Evolutionary conservation across 1,140 invertebrate genomes (phyloP), one percentile per base, ranked within the genome.

Genomic region (Gonioctena quinquepunctata): DNA sequence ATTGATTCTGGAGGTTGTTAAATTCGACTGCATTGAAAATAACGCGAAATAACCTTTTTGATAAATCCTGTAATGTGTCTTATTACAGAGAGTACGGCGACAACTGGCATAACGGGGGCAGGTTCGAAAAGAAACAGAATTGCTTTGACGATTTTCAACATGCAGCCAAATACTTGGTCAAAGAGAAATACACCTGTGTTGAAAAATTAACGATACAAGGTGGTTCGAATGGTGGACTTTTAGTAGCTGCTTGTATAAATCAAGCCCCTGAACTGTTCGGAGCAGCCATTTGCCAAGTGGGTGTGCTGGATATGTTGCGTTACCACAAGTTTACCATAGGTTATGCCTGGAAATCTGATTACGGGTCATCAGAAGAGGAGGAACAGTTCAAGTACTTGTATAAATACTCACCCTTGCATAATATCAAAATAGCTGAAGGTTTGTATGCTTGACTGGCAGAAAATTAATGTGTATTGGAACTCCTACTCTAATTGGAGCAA

Each of bases 301-400:
- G 81, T 67, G 97, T 99, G 0, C 88, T 99, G 85, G 98, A 99
- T 84, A 97, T 99, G 95, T 84, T 99, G 50, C 88, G 96, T 48
- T 99, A 96, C 85, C 96, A 99, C 85, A 98, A 98, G 85, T 99
- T 99, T 82, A 99, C 97, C 1, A 97, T 99, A 81, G 98, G 97
- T 0, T 92, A 95, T 84, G 94, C 95, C 25, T 99, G 98, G 98
- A 91, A 91, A 27, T 94, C 95, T 0, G 98, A 99, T 85, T 99
- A 94, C 86, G 98, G 98, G 13, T 93, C 90, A 84, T 91, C 96
- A 1, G 95, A 97, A 73, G 90, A 96, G 69, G 86, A 90, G 72
- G 90, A 95, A 49, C 91, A 98, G 72, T 99, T 99, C 81, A 86
- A 94, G 18, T 94, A 93, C 85, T 83, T 99, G 7, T 87, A 92